phyloP scores from a whole-genome alignment of 2,797 vertebrate genomes.

The Chelonia mydas region DNA sequence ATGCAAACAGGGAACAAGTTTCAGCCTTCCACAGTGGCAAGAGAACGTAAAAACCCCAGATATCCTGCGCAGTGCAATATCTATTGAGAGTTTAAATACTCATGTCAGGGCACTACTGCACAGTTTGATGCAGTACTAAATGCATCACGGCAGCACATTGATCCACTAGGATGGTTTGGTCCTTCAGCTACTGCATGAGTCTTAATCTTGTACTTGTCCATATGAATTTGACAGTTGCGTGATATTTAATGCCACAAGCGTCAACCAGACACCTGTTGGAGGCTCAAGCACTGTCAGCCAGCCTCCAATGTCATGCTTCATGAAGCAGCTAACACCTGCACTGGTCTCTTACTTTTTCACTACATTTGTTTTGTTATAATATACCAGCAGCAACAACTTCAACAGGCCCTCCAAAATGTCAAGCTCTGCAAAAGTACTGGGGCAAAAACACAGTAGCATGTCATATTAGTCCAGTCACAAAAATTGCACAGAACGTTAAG shows the following conservation, averaged over 20 bases:
- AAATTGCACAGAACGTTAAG: neutral
- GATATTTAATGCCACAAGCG: neutral
- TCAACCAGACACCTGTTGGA: neutral
- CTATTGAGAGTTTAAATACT: neutral
- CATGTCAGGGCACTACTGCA: rapidly evolving
- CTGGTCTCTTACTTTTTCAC: neutral
- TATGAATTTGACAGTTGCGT: neutral
- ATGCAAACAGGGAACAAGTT: neutral
- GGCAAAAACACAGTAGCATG: neutral
- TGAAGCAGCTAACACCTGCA: neutral
- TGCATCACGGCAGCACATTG: neutral
- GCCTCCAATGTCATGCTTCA: neutral
- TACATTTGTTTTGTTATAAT: neutral
- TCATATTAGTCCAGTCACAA: neutral
- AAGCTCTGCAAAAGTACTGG: neutral
- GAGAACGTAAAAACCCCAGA: neutral
- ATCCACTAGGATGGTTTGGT: neutral
- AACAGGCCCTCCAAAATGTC: neutral
- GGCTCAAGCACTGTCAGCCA: neutral
- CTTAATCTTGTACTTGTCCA: rapidly evolving
- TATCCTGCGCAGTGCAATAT: rapidly evolving
- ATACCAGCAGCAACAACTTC: neutral
- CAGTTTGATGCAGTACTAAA: rapidly evolving
- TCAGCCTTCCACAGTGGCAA: rapidly evolving
- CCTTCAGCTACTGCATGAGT: neutral